Conservation (phyloP, 2,797 vertebrate species). For the Molossus alvarezi region DNA sequence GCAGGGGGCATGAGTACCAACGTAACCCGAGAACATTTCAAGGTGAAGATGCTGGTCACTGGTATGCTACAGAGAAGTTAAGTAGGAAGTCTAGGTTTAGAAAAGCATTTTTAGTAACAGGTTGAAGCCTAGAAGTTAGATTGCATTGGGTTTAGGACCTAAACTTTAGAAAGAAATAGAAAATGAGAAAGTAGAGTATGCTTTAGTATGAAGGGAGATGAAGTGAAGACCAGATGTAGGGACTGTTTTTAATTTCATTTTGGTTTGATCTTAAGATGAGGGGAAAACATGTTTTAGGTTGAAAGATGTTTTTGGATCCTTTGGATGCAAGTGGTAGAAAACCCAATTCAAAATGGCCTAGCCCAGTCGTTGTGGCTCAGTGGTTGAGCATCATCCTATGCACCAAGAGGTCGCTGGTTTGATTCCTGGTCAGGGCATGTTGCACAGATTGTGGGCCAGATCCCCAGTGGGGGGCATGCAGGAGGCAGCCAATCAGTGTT, state of each 20-base stretch:
- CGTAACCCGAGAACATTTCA: background rate
- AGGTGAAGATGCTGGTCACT: background rate
- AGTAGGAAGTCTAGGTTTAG: background rate
- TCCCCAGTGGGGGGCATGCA: too few relatives aligned
- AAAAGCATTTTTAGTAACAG: background rate
- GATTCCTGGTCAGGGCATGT: too few relatives aligned
- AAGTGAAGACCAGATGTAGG: background rate
- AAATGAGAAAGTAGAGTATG: background rate
- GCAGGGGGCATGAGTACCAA: background rate
- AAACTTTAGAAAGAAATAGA: background rate
- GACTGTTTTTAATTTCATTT: background rate
- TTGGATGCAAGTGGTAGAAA: slow-evolving; percentile 7
- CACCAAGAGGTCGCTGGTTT: too few relatives aligned
- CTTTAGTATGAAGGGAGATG: background rate
- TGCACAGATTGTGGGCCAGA: too few relatives aligned
- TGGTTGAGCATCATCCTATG: too few relatives aligned
- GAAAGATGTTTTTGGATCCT: background rate
- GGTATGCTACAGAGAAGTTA: background rate
- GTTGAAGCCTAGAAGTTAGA: background rate
- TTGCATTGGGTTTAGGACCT: background rate
- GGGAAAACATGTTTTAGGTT: background rate
- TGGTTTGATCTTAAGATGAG: background rate
- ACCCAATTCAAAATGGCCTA: background rate
- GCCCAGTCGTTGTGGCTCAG: too few relatives aligned
- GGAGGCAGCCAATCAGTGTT: too few relatives aligned